Evolutionary conservation across 37 sponge, comb jelly and placozoan genomes (phyloP).

Genomic region (Aplysina aerophoba): DNA sequence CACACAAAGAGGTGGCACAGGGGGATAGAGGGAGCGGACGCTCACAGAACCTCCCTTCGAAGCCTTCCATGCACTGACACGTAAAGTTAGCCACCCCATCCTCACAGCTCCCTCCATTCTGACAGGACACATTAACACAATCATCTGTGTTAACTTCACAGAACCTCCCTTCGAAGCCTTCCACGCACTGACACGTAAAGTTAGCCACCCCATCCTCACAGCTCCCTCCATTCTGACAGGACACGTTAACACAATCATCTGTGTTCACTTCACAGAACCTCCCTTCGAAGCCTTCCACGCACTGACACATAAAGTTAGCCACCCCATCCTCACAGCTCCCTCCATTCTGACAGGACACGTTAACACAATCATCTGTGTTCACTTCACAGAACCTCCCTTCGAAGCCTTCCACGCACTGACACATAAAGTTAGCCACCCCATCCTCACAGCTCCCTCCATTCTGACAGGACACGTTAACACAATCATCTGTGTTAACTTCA

Average conservation of each 20-base stretch:
- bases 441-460: slow-evolving; percentile 49
- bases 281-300: slow-evolving; percentile 55
- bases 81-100: slow-evolving; percentile 35
- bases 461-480: slow-evolving; percentile 28
- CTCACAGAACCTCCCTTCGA: slow-evolving; percentile 44
- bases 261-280: slow-evolving; percentile 37
- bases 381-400: slow-evolving; percentile 28
- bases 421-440: slow-evolving; percentile 46
- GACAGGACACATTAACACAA: neutral
- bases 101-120: slow-evolving; percentile 42
- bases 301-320: slow-evolving; percentile 58
- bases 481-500: slow-evolving; percentile 27
- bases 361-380: slow-evolving; percentile 31
- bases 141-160: slow-evolving; percentile 45
- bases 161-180: slow-evolving; percentile 45
- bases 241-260: neutral
- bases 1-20: neutral
- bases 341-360: slow-evolving; percentile 40
- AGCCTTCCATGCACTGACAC: slow-evolving; percentile 47
- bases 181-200: slow-evolving; percentile 51
- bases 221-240: slow-evolving; percentile 24
- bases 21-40: neutral
- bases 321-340: slow-evolving; percentile 37
- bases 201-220: slow-evolving; percentile 42
- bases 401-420: slow-evolving; percentile 55